Conservation (phyloP, 1,140 invertebrate genomes). For the Melanaphis sacchari region DNA sequence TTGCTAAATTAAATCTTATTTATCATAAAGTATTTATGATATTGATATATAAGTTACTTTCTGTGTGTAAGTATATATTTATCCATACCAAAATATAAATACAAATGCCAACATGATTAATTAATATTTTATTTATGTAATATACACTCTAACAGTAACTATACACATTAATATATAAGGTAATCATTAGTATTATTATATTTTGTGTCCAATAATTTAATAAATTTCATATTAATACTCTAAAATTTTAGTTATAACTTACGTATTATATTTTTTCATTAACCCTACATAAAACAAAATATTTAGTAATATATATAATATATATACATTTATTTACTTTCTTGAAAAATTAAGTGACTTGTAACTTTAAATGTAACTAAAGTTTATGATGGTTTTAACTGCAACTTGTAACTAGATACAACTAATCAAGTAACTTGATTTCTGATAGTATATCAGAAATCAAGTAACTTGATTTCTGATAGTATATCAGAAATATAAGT, state of each 20-base stretch:
- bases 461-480: neutral
- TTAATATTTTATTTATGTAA: no score
- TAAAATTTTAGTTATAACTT: neutral
- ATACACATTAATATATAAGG: no score
- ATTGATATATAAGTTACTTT: no score
- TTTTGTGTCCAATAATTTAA: no score
- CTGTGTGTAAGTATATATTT: no score
- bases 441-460: neutral
- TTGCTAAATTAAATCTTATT: neutral
- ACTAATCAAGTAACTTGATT: no score
- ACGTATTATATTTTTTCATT: neutral
- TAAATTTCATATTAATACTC: no score
- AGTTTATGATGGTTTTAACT: neutral
- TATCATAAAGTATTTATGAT: neutral
- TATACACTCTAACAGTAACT: no score
- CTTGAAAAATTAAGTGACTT: neutral
- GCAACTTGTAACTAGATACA: neutral
- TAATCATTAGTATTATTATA: no score
- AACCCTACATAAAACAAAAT: neutral
- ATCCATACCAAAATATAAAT: no score
- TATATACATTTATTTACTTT: no score
- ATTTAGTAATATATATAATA: neutral
- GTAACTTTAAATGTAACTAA: neutral
- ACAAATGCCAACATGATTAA: no score
- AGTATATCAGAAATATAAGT: neutral